Evolutionary conservation across 1,140 invertebrate genomes (phyloP).

Genomic region (Ditylenchus dipsaci): DNA sequence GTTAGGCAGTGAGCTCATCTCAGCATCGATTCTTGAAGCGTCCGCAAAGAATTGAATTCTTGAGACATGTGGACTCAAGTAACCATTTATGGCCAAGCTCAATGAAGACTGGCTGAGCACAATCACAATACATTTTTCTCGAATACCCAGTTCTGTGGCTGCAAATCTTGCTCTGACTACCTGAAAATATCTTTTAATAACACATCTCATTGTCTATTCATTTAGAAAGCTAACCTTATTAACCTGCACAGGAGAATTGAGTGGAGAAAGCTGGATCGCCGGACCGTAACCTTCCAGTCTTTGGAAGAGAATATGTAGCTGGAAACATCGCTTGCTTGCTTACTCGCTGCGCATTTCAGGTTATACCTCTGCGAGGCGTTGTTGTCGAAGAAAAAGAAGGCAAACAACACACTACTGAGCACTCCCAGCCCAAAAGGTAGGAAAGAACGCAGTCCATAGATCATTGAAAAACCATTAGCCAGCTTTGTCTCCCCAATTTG

Average conservation of each 20-base stretch:
- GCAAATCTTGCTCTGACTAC: constrained; percentile 51
- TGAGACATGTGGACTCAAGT: constrained; percentile 45
- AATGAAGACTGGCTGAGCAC: constrained; percentile 50
- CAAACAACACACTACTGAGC: constrained; percentile 14
- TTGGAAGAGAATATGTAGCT: constrained; percentile 9
- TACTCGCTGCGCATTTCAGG: not conserved
- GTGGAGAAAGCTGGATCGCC: not conserved
- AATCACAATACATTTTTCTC: constrained; percentile 50
- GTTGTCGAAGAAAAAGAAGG: constrained; percentile 5
- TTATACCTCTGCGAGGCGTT: not conserved
- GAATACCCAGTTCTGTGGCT: constrained; percentile 56
- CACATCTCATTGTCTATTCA: not conserved
- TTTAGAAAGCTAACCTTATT: not conserved
- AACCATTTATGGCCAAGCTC: constrained; percentile 42
- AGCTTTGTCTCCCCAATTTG: too few species aligned
- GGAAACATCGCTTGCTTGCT: not conserved
- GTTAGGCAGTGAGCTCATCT: constrained; percentile 36
- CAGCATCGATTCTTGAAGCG: constrained; percentile 44
- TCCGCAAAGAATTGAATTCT: constrained; percentile 49
- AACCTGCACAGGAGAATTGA: constrained; percentile 5
- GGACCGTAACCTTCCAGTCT: constrained; percentile 17
- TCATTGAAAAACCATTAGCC: constrained; percentile 8
- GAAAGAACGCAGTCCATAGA: constrained; percentile 15
- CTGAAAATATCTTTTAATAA: constrained; percentile 7
- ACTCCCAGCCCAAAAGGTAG: constrained; percentile 17